Percentiles rank a stretch among this genome's conserved stretches.
phyloP scores from a whole-genome alignment of 1,140 invertebrate genomes.

The Belonocnema kinseyi region DNA sequence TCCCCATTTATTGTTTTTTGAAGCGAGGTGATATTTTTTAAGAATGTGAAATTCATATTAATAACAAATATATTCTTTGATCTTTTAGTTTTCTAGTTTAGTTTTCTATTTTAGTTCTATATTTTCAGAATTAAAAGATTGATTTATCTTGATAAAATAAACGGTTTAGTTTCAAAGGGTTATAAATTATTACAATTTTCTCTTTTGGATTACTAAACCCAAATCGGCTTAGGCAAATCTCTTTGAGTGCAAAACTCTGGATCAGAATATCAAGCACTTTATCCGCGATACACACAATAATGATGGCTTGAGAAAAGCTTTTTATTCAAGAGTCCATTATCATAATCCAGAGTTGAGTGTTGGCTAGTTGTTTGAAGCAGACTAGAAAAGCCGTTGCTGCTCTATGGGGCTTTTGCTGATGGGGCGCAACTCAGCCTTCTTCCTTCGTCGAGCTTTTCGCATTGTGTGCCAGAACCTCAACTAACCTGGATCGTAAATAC shows the following conservation, averaged over 20 bases:
- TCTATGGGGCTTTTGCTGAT: constrained; percentile 5
- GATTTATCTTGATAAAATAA: too few relatives aligned
- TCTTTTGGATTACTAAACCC: neutral
- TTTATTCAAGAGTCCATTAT: constrained; percentile 27
- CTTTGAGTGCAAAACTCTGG: constrained; percentile 1
- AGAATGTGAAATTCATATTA: too few relatives aligned
- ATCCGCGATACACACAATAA: constrained; percentile 9
- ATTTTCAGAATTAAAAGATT: too few relatives aligned
- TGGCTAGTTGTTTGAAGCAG: constrained; percentile 22
- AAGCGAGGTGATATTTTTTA: too few relatives aligned
- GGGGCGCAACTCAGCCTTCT: constrained; percentile 27
- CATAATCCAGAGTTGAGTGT: constrained; percentile 23
- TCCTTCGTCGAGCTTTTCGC: constrained; percentile 57
- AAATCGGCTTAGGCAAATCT: constrained; percentile 19
- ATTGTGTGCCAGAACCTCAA: constrained; percentile 49
- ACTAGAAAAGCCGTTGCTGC: constrained; percentile 6
- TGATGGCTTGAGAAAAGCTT: neutral
- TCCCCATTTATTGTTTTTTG: too few relatives aligned
- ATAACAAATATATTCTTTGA: too few relatives aligned
- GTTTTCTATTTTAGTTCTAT: too few relatives aligned
- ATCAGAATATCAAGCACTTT: neutral
- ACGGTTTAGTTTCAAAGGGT: too few relatives aligned
- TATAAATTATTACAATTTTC: too few relatives aligned
- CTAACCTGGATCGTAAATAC: constrained; percentile 60
- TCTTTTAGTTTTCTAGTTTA: too few relatives aligned